Evolutionary conservation across 2,113 vertebrate genomes (phyloP).

Genomic region (Limanda limanda): DNA sequence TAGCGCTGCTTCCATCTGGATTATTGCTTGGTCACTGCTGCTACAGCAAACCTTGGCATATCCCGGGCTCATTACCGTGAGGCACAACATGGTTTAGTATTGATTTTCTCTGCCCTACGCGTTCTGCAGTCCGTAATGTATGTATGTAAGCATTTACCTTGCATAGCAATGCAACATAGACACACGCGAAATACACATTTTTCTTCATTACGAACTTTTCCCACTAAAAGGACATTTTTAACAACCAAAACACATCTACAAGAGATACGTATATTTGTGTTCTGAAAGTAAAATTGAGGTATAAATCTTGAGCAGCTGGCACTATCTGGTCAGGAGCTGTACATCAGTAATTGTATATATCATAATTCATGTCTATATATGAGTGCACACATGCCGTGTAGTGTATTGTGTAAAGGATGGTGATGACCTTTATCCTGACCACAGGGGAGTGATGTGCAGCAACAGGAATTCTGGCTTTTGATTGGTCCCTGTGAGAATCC

Average conservation of each 20-base stretch:
- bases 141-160: slow-evolving; percentile 7
- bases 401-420: slow-evolving; percentile 1
- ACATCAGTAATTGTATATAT: slow-evolving; percentile 10
- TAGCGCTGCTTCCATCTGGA: slow-evolving; percentile 61
- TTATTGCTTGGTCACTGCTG: slow-evolving; percentile 68
- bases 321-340: neutral
- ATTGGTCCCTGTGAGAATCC: slow-evolving; percentile 63
- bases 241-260: neutral
- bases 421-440: slow-evolving; percentile 18
- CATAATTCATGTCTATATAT: slow-evolving; percentile 3
- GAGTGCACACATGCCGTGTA: neutral
- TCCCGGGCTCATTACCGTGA: slow-evolving; percentile 34
- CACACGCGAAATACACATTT: neutral
- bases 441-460: neutral
- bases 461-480: slow-evolving; percentile 36
- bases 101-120: slow-evolving; percentile 11
- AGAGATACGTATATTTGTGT: neutral
- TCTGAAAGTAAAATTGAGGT: neutral
- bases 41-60: slow-evolving; percentile 42
- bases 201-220: neutral
- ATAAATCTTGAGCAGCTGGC: neutral
- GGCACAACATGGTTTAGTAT: slow-evolving; percentile 27
- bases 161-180: neutral
- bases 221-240: neutral
- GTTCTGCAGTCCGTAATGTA: neutral